Conservation (phyloP, 2,888 invertebrate genomes). For the Euspilapteryx auroguttella region DNA sequence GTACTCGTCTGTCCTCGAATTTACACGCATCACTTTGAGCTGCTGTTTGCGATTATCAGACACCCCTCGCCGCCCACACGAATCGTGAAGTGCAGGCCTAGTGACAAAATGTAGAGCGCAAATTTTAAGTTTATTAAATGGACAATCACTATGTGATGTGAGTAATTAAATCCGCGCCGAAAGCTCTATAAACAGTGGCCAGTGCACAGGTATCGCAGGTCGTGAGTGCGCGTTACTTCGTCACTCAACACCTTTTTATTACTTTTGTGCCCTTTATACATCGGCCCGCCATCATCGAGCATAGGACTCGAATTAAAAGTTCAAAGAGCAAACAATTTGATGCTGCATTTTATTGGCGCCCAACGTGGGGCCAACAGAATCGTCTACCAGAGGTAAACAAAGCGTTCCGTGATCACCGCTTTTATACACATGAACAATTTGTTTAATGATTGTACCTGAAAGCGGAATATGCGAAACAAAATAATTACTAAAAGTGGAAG, state of each 20-base stretch:
- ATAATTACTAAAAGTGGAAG: too few species aligned
- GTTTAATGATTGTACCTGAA: background rate
- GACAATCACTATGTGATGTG: too few species aligned
- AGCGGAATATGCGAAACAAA: background rate
- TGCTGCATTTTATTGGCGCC: conserved; percentile 25
- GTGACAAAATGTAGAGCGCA: too few species aligned
- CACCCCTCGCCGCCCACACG: too few species aligned
- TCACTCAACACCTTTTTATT: conserved; percentile 49
- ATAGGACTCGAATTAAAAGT: conserved; percentile 45
- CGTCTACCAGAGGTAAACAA: background rate
- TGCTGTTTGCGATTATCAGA: conserved; percentile 43
- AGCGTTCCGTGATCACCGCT: conserved; percentile 2
- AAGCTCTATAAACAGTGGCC: too few species aligned
- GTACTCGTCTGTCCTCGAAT: conserved; percentile 44
- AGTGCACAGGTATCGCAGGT: too few species aligned
- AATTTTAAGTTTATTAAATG: too few species aligned
- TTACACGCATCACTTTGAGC: conserved; percentile 55
- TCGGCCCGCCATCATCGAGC: conserved; percentile 35
- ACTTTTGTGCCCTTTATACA: conserved; percentile 47
- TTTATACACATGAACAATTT: conserved; percentile 1
- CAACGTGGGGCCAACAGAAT: conserved; percentile 18
- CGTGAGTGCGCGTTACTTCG: too few species aligned
- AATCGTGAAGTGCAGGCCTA: too few species aligned
- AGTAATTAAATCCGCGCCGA: too few species aligned
- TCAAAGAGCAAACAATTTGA: conserved; percentile 26